phyloP scores from a whole-genome alignment of 2,888 invertebrate species.

The Pyralis farinalis region DNA sequence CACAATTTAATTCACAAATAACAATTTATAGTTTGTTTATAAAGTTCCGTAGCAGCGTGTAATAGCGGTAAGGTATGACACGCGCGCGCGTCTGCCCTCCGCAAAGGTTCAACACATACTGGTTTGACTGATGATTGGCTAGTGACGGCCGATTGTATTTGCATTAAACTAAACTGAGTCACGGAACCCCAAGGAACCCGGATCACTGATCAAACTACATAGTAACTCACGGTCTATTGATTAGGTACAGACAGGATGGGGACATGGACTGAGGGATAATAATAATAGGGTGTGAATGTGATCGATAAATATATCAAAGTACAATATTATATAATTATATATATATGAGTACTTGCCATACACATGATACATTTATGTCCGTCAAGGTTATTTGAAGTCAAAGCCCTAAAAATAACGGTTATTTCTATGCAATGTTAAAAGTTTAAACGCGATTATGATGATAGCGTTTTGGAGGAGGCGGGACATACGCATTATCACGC shows the following conservation, averaged over 20 bases:
- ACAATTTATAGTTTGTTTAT: slow-evolving; percentile 48
- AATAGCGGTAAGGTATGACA: slow-evolving; percentile 39
- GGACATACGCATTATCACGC: slow-evolving; percentile 43
- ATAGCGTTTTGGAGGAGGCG: slow-evolving; percentile 33
- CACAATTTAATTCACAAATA: slow-evolving; percentile 50
- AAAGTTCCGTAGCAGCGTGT: slow-evolving; percentile 28
- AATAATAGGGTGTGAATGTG: slow-evolving; percentile 3
- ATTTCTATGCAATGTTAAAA: slow-evolving; percentile 7
- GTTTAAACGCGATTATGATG: slow-evolving; percentile 31
- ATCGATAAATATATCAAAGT: not conserved
- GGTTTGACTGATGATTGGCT: slow-evolving; percentile 39
- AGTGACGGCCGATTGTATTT: slow-evolving; percentile 43
- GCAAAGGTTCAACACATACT: slow-evolving; percentile 55
- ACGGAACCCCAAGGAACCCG: slow-evolving; percentile 64
- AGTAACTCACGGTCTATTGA: slow-evolving; percentile 56
- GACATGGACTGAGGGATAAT: slow-evolving; percentile 20
- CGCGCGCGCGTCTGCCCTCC: slow-evolving; percentile 55
- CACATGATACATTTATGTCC: too few species aligned
- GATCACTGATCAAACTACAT: slow-evolving; percentile 59
- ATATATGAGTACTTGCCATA: too few species aligned
- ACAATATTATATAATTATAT: too few species aligned
- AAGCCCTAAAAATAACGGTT: not conserved
- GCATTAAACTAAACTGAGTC: slow-evolving; percentile 60
- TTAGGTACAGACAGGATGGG: slow-evolving; percentile 40
- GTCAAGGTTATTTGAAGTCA: too few species aligned